A percentile compares a stretch with the other conserved stretches of the same genome.
Evolutionary conservation across 2,113 vertebrate genomes (phyloP).

Genomic region (Lagenorhynchus albirostris): DNA sequence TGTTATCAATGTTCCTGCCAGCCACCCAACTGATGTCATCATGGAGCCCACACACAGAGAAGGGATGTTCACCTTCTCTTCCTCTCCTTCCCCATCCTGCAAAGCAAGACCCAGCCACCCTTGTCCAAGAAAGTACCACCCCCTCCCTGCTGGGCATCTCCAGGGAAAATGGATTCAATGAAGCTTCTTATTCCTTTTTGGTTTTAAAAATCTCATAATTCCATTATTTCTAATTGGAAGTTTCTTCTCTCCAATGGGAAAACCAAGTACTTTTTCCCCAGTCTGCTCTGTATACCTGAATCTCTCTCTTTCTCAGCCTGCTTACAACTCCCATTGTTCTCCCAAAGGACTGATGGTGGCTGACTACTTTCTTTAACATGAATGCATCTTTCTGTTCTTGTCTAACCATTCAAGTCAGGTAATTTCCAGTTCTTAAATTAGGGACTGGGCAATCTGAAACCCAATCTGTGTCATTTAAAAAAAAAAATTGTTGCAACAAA

Average conservation of each 20-base stretch:
- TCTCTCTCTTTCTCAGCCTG: not conserved
- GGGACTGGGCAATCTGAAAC: not conserved
- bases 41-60: not conserved
- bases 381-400: not conserved
- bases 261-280: not conserved
- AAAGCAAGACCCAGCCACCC: not conserved
- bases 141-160: not conserved
- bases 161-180: not conserved
- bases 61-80: not conserved
- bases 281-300: not conserved
- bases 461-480: not conserved
- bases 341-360: not conserved
- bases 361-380: not conserved
- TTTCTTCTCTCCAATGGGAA: not conserved
- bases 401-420: not conserved
- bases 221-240: not conserved
- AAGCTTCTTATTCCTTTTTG: not conserved
- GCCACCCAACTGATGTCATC: not conserved
- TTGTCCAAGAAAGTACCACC: not conserved
- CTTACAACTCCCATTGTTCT: not conserved
- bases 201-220: conserved; percentile 27
- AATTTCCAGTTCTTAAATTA: not conserved
- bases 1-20: not conserved
- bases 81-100: not conserved
- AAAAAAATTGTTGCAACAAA: not conserved